Evolutionary conservation across 2,797 vertebrate species (phyloP).

Genomic region (Eulemur albifrons): DNA sequence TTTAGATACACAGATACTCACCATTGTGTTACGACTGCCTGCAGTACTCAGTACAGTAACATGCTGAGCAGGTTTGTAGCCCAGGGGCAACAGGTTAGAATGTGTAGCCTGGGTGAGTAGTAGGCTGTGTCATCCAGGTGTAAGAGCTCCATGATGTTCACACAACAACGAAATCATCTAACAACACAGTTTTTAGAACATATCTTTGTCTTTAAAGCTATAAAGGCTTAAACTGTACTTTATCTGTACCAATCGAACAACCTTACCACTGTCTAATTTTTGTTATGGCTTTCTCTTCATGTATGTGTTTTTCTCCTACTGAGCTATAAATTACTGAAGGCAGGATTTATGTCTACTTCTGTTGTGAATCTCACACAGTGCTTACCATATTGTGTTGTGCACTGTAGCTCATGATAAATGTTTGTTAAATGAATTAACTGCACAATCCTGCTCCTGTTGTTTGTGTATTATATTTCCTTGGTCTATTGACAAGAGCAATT

Average conservation of each 20-base stretch:
- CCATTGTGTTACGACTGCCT: neutral
- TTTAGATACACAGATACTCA: neutral
- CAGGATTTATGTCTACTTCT: neutral
- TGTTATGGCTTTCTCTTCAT: neutral
- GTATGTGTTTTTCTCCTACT: neutral
- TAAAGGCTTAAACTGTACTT: neutral
- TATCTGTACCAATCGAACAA: neutral
- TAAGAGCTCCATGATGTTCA: neutral
- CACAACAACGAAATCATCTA: neutral
- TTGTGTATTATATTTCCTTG: neutral
- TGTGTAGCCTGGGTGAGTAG: no score
- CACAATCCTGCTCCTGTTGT: neutral
- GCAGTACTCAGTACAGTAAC: neutral
- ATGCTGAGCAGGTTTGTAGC: neutral
- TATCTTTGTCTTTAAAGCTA: neutral
- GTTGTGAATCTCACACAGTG: neutral
- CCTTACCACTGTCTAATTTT: neutral
- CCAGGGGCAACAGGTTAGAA: neutral
- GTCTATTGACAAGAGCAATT: neutral
- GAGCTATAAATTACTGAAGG: neutral
- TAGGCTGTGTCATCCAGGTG: neutral
- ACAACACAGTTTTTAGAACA: neutral
- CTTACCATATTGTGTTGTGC: neutral
- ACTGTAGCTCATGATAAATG: neutral
- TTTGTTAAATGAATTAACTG: slow-evolving; percentile 31